phyloP scores from a whole-genome alignment of 2,888 invertebrate species.

The Heliconius erato region DNA sequence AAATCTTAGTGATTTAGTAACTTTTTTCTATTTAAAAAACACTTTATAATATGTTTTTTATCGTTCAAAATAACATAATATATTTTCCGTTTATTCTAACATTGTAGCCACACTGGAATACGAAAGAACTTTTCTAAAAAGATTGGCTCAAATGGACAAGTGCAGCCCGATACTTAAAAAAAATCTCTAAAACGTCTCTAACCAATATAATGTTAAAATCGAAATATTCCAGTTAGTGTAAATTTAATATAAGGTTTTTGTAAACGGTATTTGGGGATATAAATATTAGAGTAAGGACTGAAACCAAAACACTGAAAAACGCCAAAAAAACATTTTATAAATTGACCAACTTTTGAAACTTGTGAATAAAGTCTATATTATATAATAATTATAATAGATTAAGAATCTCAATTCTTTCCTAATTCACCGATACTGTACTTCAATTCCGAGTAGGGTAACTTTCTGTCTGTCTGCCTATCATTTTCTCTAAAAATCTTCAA shows the following conservation, averaged over 20 bases:
- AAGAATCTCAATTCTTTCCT: not conserved
- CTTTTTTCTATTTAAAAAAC: not conserved
- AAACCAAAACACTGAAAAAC: not conserved
- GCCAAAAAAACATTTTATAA: not conserved
- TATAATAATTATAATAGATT: not conserved
- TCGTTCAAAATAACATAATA: too few species aligned
- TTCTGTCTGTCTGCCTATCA: not conserved
- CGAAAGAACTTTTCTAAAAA: not conserved
- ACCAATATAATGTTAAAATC: conserved; percentile 48
- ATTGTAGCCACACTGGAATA: not conserved
- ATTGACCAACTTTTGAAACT: not conserved
- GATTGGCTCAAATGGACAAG: too few species aligned
- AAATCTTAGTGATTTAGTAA: conserved; percentile 16
- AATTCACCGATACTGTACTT: too few species aligned
- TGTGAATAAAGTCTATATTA: not conserved
- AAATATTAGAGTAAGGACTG: conserved; percentile 35
- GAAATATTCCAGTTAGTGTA: conserved; percentile 64
- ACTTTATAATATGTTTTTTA: not conserved
- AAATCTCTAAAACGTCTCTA: not conserved
- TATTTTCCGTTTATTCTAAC: too few species aligned
- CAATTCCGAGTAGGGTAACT: too few species aligned
- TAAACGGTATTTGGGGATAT: conserved; percentile 67
- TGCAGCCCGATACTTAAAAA: too few species aligned
- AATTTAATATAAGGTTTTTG: conserved; percentile 61
- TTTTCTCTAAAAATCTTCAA: not conserved